Base-by-base conservation (phyloP, 2,113 vertebrate species). In the Nibea coibor region DNA sequence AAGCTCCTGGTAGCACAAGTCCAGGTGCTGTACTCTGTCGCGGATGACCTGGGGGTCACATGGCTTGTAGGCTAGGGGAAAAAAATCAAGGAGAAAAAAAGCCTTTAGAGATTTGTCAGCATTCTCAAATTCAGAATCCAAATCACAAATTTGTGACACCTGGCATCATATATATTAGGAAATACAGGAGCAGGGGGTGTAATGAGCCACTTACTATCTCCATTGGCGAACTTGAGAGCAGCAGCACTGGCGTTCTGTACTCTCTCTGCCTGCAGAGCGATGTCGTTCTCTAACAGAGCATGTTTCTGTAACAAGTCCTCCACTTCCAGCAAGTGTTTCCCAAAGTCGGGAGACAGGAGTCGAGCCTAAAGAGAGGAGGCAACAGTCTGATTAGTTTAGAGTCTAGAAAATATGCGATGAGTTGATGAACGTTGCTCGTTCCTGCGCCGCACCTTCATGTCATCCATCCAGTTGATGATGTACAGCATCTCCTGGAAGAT, bases 401-500 rank as follows among this genome's bases (percentile, higher is more conserved):
- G 12, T 26, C n/a, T 26, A 4, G 4, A 58, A 14, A 10, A 5
- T 4, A 16, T 24, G 7, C 20, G 12, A 28, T 16, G 3, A 26
- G 10, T 7, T 6, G 39, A 10, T 39, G 10, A 15, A 4, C 10
- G 2, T 4, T 12, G n/a, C 54, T 39, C 2, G 7, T 10, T 54
- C 28, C 14, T 12, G 28, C 17, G 50, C 35, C 26, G 80, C 90
- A 99, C 98, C 96, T 99, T 99, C 94, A 98, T 97, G 72, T 99
- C 97, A 0, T 99, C 98, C 96, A 98, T 99, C 98, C 97, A 99
- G 86, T 91, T 95, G 0, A 99, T 98, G 92, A 97, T 97, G 89
- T 98, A 93, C 5, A 99, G 93, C 98, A 99, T 99, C 90, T 99
- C 97, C 90, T 99, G 97, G 92, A 99, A 99, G 91, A 97, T 96